Evolutionary conservation across 1,140 invertebrate species (phyloP).

Genomic region (Patella vulgata): DNA sequence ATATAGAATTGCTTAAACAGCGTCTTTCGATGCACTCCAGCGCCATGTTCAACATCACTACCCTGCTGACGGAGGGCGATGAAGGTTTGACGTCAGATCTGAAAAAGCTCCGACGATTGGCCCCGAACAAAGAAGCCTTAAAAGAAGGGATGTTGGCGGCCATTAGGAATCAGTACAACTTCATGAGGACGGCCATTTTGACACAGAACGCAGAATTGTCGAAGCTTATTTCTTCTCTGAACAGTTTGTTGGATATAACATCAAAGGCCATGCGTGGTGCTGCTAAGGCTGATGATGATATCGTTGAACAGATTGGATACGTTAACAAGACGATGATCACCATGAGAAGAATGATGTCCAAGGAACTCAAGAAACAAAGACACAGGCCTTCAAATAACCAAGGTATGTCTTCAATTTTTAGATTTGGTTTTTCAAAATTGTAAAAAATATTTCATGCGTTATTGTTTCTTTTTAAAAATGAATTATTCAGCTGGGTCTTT

Average conservation of each 20-base stretch:
- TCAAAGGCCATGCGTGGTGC: slow-evolving; percentile 29
- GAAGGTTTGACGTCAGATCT: slow-evolving; percentile 25
- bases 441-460: no score
- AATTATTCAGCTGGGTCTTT: no score
- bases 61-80: slow-evolving; percentile 23
- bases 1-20: slow-evolving; percentile 28
- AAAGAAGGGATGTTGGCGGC: slow-evolving; percentile 39
- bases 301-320: slow-evolving; percentile 27
- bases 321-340: slow-evolving; percentile 27
- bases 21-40: slow-evolving; percentile 11
- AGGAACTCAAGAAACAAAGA: slow-evolving; percentile 19
- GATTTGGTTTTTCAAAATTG: no score
- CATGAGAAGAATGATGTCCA: slow-evolving; percentile 30
- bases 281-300: slow-evolving; percentile 21
- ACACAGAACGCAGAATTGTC: slow-evolving; percentile 40
- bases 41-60: slow-evolving; percentile 30
- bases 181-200: slow-evolving; percentile 42
- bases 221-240: slow-evolving; percentile 29
- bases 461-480: no score
- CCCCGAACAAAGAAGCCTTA: slow-evolving; percentile 15
- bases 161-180: slow-evolving; percentile 47
- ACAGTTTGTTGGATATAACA: slow-evolving; percentile 25
- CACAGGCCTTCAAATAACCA: neutral
- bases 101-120: slow-evolving; percentile 16
- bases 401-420: no score